Percentiles rank a stretch among this genome's conserved stretches.
Evolutionary conservation across 2,113 vertebrate species (phyloP).

Genomic region (Larimichthys crocea): DNA sequence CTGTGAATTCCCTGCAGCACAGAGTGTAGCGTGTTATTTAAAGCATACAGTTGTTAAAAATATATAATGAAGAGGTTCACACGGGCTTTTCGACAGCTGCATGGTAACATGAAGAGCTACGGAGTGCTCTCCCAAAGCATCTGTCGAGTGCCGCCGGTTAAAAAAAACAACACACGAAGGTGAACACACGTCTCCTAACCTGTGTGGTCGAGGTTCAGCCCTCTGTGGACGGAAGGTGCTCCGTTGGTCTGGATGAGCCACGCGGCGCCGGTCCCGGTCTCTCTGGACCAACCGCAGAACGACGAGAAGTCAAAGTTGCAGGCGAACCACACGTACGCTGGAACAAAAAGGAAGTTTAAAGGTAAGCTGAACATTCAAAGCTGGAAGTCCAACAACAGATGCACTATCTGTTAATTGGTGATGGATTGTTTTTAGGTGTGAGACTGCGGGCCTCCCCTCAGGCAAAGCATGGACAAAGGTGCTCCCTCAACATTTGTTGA

Average conservation of each 20-base stretch:
- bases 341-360: neutral
- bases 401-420: neutral
- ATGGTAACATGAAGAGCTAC: neutral
- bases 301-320: conserved; percentile 95
- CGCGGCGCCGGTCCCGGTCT: conserved; percentile 85
- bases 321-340: conserved; percentile 89
- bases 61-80: conserved; percentile 17
- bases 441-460: too few relatives aligned
- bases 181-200: conserved; percentile 77
- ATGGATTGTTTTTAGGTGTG: neutral
- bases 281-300: conserved; percentile 91
- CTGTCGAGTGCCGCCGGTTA: conserved; percentile 29
- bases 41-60: conserved; percentile 30
- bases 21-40: conserved; percentile 28
- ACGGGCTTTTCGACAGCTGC: conserved; percentile 26
- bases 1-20: conserved; percentile 28
- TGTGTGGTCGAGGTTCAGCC: conserved; percentile 89
- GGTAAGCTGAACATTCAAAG: too few relatives aligned
- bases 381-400: neutral
- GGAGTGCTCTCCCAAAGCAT: conserved; percentile 23
- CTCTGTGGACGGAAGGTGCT: conserved; percentile 80
- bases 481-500: too few relatives aligned
- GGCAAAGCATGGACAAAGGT: too few relatives aligned
- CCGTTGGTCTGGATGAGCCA: conserved; percentile 87
- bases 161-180: neutral